Evolutionary conservation across 1,140 invertebrate genomes (phyloP), one percentile per base, ranked within the genome.

Genomic region (Panagrolaimus sp.): DNA sequence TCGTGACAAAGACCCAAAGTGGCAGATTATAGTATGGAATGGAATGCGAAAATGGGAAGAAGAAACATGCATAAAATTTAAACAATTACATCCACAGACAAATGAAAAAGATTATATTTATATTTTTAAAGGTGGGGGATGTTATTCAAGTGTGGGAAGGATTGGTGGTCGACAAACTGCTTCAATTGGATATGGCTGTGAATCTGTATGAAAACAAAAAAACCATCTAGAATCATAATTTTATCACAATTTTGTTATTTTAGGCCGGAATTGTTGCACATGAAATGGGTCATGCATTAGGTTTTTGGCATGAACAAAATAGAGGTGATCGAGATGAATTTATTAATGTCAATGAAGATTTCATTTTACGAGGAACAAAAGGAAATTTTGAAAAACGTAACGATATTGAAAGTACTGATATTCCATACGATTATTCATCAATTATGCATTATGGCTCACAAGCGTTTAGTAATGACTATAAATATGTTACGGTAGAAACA

Each of bases 251-350:
- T 45, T 71, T 38, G 32, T 38, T 38, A 4, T 38, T 81, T 8
- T 32, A 81, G 79, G 75, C 73, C 69, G 80, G 81, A 52, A 82
- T 82, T 17, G 80, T 83, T 10, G 71, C 77, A 15, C 86, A 87
- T 70, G 86, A 87, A 75, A 80, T 87, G n/a, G 86, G 85, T 0
- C 86, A 87, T 76, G 80, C 85, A 0, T 76, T 87, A 21, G 86
- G 86, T 9, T 83, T 85, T 70, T 77, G 83, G 64, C 86, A 87
- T 67, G 85, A 86, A 63, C 85, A 86, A 76, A 82, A 84, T 14
- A 73, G 86, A 12, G 76, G 75, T 0, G 85, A 86, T 70, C 73
- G 86, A 14, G 85, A 86, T 66, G 43, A 76, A 0, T 85, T 84
- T 71, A 80, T 87, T 52, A 63, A 67, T 12, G 28, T 81, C 15